These are phyloP conservation scores for Xylophagus ater DNA, from an alignment of 2,888 invertebrate species.

Conservation along the genomic window DNA sequence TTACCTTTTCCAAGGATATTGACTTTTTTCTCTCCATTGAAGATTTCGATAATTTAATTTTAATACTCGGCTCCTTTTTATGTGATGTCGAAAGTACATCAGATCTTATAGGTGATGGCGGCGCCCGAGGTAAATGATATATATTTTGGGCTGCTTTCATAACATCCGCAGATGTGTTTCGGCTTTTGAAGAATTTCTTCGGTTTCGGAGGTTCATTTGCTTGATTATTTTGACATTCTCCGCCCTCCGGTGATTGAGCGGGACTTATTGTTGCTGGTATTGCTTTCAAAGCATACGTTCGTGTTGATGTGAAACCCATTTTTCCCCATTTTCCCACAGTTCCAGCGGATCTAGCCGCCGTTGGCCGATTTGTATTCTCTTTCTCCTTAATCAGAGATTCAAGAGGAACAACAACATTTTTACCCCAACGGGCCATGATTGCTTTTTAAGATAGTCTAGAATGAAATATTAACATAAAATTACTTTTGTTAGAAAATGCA, in stretches of 20 bases:
- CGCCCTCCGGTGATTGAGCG: slow-evolving; percentile 22
- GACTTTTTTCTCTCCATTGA: slow-evolving; percentile 32
- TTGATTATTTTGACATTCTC: slow-evolving; percentile 26
- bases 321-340: slow-evolving; percentile 91
- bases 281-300: slow-evolving; percentile 43
- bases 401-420: slow-evolving; percentile 52
- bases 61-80: slow-evolving; percentile 23
- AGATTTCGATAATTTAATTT: slow-evolving; percentile 34
- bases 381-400: slow-evolving; percentile 53
- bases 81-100: slow-evolving; percentile 10
- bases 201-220: slow-evolving; percentile 52
- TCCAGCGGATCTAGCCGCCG: slow-evolving; percentile 80
- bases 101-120: slow-evolving; percentile 33
- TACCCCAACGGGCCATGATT: slow-evolving; percentile 53
- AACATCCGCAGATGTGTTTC: slow-evolving; percentile 49
- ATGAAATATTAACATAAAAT: no score
- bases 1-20: slow-evolving; percentile 13
- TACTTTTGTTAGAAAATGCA: no score
- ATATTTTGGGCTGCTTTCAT: slow-evolving; percentile 33
- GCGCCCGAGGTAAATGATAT: slow-evolving; percentile 30
- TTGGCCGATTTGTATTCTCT: slow-evolving; percentile 75
- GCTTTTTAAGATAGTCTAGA: not conserved
- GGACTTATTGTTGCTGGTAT: slow-evolving; percentile 27
- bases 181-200: slow-evolving; percentile 83
- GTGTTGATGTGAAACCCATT: slow-evolving; percentile 83